Base-by-base conservation (phyloP, 2,113 vertebrate species). In the Lethenteron camtschaticum region DNA sequence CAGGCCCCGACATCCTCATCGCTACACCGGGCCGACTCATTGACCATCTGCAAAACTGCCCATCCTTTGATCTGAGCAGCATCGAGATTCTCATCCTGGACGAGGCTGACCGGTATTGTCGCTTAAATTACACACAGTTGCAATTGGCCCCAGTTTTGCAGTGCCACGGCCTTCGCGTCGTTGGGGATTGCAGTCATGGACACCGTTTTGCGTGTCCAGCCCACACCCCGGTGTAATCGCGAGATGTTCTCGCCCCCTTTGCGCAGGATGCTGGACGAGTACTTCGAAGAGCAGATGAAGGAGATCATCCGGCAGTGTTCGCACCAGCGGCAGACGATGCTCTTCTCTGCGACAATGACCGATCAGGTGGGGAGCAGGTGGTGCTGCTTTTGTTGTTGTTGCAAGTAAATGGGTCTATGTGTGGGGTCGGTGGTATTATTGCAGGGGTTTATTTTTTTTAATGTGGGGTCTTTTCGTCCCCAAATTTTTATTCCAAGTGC, bases 221-320 rank as follows among this genome's bases (percentile, higher is more conserved):
- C 8, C 20, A 20, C 60, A 41, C 41, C 41, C 20, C 14, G 14
- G 60, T 66, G 14, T 10, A 14, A 14, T 66, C 9, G 14, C 14
- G 20, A 20, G 14, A 73, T 3, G 72, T 7, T 73, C 11, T 72
- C 55, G 60, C 11, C 10, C 56, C 69, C 55, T 71, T 71, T 66
- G 2, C 4, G 59, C 77, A 96, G 94, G 78, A 99, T 99, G 94
- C 73, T 99, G 78, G 92, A 96, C 9, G 94, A 99, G 72, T 99
- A 96, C 78, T 99, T 99, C 72, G 90, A 96, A 76, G 94, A 96
- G 69, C 94, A 99, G 82, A 99, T 99, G 92, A 96, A 96, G 75
- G 94, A 99, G 79, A 85, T 99, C 75, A 96, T 99, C 76, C 81
- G 81, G 56, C 63, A 94, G 77, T 99, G 94, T 69, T 84, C 90